Conservation (phyloP, 2,797 vertebrate genomes). For the Choloepus didactylus region DNA sequence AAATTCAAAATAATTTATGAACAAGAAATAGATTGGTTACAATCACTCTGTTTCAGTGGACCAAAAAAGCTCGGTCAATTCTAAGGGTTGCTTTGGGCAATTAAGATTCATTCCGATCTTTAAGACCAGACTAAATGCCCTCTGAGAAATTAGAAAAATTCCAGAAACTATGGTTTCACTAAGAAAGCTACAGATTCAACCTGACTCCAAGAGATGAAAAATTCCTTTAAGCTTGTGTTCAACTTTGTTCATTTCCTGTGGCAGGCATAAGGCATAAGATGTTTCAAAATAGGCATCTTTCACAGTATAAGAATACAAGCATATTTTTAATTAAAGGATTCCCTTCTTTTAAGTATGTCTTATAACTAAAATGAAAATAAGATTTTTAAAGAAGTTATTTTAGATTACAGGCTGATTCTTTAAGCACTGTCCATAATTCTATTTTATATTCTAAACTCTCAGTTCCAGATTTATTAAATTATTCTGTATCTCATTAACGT, state of each 20-base stretch:
- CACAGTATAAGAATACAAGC: background rate
- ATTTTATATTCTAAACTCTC: slow-evolving; percentile 54
- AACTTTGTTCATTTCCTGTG: background rate
- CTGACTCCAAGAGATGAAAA: slow-evolving; percentile 31
- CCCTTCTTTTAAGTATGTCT: background rate
- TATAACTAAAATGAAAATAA: slow-evolving; percentile 41
- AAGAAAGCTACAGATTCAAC: background rate
- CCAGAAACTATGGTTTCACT: background rate
- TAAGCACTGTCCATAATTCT: slow-evolving; percentile 54
- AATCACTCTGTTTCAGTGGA: background rate
- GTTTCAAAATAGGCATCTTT: slow-evolving; percentile 30
- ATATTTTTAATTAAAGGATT: background rate
- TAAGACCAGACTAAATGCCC: background rate
- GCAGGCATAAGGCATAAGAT: background rate
- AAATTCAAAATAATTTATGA: slow-evolving; percentile 30
- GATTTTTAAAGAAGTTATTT: slow-evolving; percentile 45
- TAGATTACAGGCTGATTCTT: slow-evolving; percentile 44
- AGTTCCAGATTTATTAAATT: slow-evolving; percentile 48
- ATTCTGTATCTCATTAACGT: slow-evolving; percentile 64
- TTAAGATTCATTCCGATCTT: background rate
- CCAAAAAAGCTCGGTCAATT: background rate
- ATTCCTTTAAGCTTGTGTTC: background rate
- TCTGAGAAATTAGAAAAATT: background rate
- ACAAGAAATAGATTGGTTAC: background rate
- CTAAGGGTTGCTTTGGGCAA: background rate